Evolutionary conservation across 2,797 vertebrate species (phyloP), one percentile per base, ranked within the genome.

Genomic region (Enteromius unitaeniatus): DNA sequence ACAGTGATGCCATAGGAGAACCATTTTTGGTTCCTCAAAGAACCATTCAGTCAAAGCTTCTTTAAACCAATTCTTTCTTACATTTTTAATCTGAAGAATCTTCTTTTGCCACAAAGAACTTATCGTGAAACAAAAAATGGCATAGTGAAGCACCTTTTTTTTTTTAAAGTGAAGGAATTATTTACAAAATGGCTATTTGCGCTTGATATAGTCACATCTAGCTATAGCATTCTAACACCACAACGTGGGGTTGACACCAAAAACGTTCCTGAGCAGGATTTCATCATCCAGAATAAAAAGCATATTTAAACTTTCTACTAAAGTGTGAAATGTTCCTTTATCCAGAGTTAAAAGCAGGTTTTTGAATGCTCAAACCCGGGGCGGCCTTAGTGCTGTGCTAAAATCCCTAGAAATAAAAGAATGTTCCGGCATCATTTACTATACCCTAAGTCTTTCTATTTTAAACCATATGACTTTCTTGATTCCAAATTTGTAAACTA

Each of bases 121-220:
- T 51, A 6, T 53, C 4, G 51, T 21, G 19, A 53, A 53, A n/a
- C 8, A n/a, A 21, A 55, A 58, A 58, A 23, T 58, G n/a, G 3
- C n/a, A 58, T 4, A 0, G 9, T 4, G n/a, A 23, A 58, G 53
- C 53, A 58, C 21, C n/a, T 58, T 31, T n/a, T 55, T n/a, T 58
- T 58, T 58, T 58, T 6, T 58, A 11, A 58, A 58, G 53, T 23
- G n/a, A 73, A 21, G 9, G 6, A 75, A 9, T 34, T 5, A 53
- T 76, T 76, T 76, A 40, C 19, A 37, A 10, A 37, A 75, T 1
- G 11, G 11, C 8, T 55, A 7, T 58, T 40, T 28, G 0, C 17
- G 14, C 73, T 75, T 75, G 49, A 37, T 37, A 53, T 37, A 55
- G 45, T 58, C 55, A 58, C 65, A 40, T 68, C 34, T 68, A 40